Evolutionary conservation across 1,140 invertebrate species (phyloP).

Genomic region (Ruditapes philippinarum): DNA sequence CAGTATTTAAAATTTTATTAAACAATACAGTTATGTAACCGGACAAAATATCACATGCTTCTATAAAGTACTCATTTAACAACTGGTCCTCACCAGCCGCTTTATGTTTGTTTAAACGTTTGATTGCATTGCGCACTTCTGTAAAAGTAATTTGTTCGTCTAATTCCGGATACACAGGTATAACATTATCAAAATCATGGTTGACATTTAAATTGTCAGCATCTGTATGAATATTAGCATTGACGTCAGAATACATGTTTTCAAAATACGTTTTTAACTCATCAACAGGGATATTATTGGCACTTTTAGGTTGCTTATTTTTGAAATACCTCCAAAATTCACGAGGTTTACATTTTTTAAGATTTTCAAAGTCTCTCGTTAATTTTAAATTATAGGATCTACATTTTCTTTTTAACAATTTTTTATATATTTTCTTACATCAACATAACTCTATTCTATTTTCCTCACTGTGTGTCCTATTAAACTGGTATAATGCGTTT

Average conservation of each 20-base stretch:
- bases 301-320: neutral
- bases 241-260: no score
- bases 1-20: slow-evolving; percentile 60
- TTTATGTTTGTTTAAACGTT: no score
- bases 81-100: neutral
- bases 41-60: neutral
- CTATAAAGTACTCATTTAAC: slow-evolving; percentile 21
- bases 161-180: no score
- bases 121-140: no score
- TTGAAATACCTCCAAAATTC: neutral
- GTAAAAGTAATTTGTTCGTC: no score
- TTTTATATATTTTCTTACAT: neutral
- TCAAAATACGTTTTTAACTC: no score
- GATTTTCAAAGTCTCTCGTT: neutral
- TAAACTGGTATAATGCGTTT: neutral
- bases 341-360: neutral
- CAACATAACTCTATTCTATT: neutral
- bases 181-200: no score
- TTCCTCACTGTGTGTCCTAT: neutral
- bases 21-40: slow-evolving; percentile 31
- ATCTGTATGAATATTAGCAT: no score
- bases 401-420: neutral
- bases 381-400: neutral
- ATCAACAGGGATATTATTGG: no score
- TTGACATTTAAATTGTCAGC: no score